Evolutionary conservation across 2,113 vertebrate genomes (phyloP).

Genomic region (western clawed frog (Xenopus tropicalis)): UCB_Xtro_10.0 CM004444.2:61145001-61145500

Average conservation of each 20-base stretch:
- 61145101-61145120: no score
- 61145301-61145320: slow-evolving; percentile 30
- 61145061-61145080: no score
- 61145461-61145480: slow-evolving; percentile 8
- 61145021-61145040: no score
- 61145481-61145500: no score
- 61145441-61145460: slow-evolving; percentile 24
- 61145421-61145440: slow-evolving; percentile 41
- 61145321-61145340: slow-evolving; percentile 41
- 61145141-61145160: no score
- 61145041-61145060: no score
- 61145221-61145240: not conserved
- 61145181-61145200: not conserved
- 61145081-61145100: no score
- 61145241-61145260: slow-evolving; percentile 19
- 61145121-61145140: no score
- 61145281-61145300: slow-evolving; percentile 20
- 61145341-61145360: slow-evolving; percentile 38
- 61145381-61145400: slow-evolving; percentile 34
- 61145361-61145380: slow-evolving; percentile 38
- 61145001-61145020: no score
- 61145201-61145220: not conserved
- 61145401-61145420: slow-evolving; percentile 26
- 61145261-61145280: slow-evolving; percentile 34
- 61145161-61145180: not conserved